A percentile compares a stretch with the other conserved stretches of the same genome.
These are phyloP conservation scores for Malurus splendens DNA, from an alignment of 2,797 vertebrate species.

Conservation along the genomic window DNA sequence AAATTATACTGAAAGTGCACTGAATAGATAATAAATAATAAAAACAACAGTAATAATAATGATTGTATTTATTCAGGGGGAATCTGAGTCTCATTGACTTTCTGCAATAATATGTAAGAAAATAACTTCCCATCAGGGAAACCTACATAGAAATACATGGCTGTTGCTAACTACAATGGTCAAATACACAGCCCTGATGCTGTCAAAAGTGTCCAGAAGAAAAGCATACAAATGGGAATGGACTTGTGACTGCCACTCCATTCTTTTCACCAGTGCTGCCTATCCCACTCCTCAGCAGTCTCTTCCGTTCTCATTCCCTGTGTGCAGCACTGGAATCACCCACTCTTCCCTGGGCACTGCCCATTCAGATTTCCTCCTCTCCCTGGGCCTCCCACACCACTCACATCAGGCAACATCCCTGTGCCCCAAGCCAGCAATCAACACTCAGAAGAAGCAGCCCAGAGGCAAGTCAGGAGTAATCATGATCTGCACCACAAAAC, in stretches of 20 bases:
- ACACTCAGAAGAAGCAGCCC: background rate
- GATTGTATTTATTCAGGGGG: background rate
- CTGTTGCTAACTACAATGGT: background rate
- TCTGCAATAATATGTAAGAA: background rate
- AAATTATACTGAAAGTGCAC: background rate
- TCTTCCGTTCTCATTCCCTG: background rate
- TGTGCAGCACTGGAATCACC: background rate
- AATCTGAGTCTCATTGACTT: background rate
- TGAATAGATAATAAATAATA: background rate
- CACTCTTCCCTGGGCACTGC: accelerated
- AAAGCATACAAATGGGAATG: background rate
- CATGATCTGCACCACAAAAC: background rate
- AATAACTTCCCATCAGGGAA: background rate
- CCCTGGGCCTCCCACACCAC: background rate
- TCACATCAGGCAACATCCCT: background rate
- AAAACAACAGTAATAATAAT: background rate
- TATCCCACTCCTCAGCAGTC: accelerated
- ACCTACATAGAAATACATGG: background rate
- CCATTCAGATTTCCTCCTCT: background rate
- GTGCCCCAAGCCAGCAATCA: background rate
- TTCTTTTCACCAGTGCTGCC: background rate
- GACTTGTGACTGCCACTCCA: background rate
- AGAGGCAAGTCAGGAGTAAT: background rate
- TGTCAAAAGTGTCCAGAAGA: background rate
- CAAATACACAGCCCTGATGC: background rate